Percentiles rank a stretch among this genome's conserved stretches.
Evolutionary conservation across 2,888 invertebrate species (phyloP).

Genomic region (Nezara viridula): DNA sequence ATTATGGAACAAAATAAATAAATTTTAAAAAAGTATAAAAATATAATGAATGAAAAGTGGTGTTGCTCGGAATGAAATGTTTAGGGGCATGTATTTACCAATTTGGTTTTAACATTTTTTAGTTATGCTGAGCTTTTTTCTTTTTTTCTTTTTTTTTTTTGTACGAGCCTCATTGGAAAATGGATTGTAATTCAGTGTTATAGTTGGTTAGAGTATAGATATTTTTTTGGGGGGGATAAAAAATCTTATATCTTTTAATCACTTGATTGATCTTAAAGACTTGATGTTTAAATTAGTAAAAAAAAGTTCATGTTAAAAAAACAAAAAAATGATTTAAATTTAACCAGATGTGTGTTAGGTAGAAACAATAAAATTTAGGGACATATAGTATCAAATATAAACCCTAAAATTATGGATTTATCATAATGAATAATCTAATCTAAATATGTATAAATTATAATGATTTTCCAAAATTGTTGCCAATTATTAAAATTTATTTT

Average conservation of each 20-base stretch:
- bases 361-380: slow-evolving; percentile 29
- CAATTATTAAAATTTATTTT: neutral
- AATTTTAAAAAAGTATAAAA: neutral
- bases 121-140: slow-evolving; percentile 1
- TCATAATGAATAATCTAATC: neutral
- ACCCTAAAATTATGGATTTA: neutral
- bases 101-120: slow-evolving; percentile 22
- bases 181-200: slow-evolving; percentile 10
- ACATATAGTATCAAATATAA: neutral
- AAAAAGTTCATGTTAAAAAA: slow-evolving; percentile 8
- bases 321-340: neutral
- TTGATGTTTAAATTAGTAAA: slow-evolving; percentile 14
- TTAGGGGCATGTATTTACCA: slow-evolving; percentile 4
- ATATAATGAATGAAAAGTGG: neutral
- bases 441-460: slow-evolving; percentile 5
- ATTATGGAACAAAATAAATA: slow-evolving; percentile 15
- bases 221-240: too few relatives aligned
- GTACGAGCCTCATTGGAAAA: slow-evolving; percentile 49
- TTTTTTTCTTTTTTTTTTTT: slow-evolving; percentile 1
- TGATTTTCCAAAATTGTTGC: neutral
- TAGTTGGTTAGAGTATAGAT: neutral
- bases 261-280: neutral
- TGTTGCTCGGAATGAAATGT: slow-evolving; percentile 42
- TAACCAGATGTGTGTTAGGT: slow-evolving; percentile 27
- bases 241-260: neutral